These are phyloP conservation scores for Harmothoe impar DNA, from an alignment of 2,888 invertebrate species.

Conservation along the genomic window DNA sequence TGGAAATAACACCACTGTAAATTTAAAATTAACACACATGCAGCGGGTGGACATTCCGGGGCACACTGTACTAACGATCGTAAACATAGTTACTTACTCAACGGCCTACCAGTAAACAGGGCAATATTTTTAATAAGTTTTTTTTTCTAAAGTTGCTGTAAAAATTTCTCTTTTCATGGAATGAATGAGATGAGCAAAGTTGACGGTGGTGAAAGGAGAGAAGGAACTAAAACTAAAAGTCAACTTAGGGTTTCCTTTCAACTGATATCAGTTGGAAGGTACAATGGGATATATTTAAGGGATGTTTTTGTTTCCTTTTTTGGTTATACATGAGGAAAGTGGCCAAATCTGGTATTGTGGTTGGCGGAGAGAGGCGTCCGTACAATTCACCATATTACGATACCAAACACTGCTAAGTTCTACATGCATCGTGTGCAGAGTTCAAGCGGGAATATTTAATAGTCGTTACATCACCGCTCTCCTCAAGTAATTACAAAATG, in stretches of 20 bases:
- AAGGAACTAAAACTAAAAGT: slow-evolving; percentile 42
- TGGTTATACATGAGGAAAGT: background rate
- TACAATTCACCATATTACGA: slow-evolving; percentile 58
- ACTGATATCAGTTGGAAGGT: background rate
- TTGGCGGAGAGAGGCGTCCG: slow-evolving; percentile 6
- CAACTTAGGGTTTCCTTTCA: slow-evolving; percentile 14
- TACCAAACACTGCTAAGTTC: slow-evolving; percentile 48
- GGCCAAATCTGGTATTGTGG: slow-evolving; percentile 39
- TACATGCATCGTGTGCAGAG: slow-evolving; percentile 55
- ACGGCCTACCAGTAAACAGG: slow-evolving; percentile 47
- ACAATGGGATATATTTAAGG: slow-evolving; percentile 3
- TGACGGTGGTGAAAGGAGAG: slow-evolving; percentile 36
- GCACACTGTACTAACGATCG: slow-evolving; percentile 14
- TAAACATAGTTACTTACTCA: slow-evolving; percentile 16
- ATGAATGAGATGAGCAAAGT: slow-evolving; percentile 45
- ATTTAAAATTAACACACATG: slow-evolving; percentile 49
- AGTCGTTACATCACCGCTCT: slow-evolving; percentile 53
- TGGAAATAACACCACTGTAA: slow-evolving; percentile 66
- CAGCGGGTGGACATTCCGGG: slow-evolving; percentile 30
- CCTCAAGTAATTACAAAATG: slow-evolving; percentile 52
- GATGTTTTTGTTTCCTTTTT: background rate
- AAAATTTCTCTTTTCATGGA: slow-evolving; percentile 43
- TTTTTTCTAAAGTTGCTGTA: background rate
- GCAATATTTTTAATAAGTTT: background rate
- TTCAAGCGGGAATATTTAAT: slow-evolving; percentile 58